Evolutionary conservation across 2,888 invertebrate species (phyloP), one percentile per base, ranked within the genome.

Genomic region (Abrostola tripartita): DNA sequence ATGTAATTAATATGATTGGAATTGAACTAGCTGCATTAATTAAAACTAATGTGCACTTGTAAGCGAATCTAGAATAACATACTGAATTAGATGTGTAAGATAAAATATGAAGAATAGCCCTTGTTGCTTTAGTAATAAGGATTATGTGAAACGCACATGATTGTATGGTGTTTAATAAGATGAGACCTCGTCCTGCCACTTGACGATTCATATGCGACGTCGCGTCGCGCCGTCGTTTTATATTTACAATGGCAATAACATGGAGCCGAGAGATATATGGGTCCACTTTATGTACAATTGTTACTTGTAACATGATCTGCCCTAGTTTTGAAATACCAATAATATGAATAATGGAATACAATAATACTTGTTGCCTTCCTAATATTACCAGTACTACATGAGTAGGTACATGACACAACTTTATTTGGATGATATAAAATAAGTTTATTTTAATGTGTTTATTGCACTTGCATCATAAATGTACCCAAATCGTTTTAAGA

Each of bases 1-100:
- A 42, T 64, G 76, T 78, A 86, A 88, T 88, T 86, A 88, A 87
- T 87, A 88, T 79, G 85, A 85, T 81, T 85, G 81, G 85, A 88
- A 87, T 85, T 88, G 79, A 84, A 83, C 80, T 80, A 80, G 81
- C 82, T 79, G 79, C 69, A 72, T 81, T 83, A 85, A 87, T 87
- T 81, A 86, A 84, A 85, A 83, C 78, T 82, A 84, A 87, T 83
- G 81, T 84, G 81, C 78, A 81, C 75, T 82, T 81, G 80, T 77
- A 70, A 79, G 72, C 74, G 70, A 79, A 81, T 76, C 81, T 81
- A 82, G 78, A 82, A 78, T 81, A 65, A 68, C 67, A 62, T 68
- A 54, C 73, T 54, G 37, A 59, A 24, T 58, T 66, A 56, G 38
- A 38, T 56, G n/a, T 51, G 38, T 7, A 14, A n/a, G 6, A 7